These are phyloP conservation scores for Aegypius monachus DNA, from an alignment of 2,113 vertebrate genomes.

Conservation along the genomic window DNA sequence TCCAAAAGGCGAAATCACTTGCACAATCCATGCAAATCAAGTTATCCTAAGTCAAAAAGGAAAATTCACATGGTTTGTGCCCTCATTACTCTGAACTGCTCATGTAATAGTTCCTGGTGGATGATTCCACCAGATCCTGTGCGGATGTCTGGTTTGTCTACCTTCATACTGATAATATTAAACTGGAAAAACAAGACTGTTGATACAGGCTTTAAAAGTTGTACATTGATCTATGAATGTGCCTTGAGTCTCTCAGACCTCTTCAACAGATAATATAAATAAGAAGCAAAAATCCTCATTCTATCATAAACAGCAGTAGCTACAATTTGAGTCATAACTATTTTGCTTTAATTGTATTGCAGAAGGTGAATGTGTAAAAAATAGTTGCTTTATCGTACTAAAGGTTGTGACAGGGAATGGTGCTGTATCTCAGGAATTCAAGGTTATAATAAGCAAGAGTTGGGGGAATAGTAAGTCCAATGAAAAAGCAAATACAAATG, in stretches of 20 bases:
- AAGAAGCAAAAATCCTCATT: background rate
- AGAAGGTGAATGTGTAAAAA: background rate
- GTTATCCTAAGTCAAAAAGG: background rate
- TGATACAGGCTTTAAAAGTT: background rate
- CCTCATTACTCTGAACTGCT: background rate
- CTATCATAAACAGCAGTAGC: background rate
- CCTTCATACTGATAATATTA: background rate
- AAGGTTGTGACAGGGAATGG: background rate
- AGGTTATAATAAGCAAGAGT: background rate
- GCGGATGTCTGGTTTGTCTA: background rate
- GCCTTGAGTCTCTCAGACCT: background rate
- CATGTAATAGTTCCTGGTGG: background rate
- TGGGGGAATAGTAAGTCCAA: background rate
- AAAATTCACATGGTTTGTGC: background rate
- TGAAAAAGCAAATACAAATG: background rate
- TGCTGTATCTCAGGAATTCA: constrained; percentile 3
- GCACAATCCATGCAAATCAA: background rate
- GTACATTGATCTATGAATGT: background rate
- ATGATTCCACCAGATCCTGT: background rate
- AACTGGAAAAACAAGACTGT: constrained; percentile 52
- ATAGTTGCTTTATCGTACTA: background rate
- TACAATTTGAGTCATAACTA: background rate
- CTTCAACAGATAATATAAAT: background rate
- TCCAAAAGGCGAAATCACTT: background rate
- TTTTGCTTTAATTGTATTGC: background rate